These are phyloP conservation scores for Papilio elwesi DNA, from an alignment of 2,888 invertebrate genomes.

Conservation along the genomic window DNA sequence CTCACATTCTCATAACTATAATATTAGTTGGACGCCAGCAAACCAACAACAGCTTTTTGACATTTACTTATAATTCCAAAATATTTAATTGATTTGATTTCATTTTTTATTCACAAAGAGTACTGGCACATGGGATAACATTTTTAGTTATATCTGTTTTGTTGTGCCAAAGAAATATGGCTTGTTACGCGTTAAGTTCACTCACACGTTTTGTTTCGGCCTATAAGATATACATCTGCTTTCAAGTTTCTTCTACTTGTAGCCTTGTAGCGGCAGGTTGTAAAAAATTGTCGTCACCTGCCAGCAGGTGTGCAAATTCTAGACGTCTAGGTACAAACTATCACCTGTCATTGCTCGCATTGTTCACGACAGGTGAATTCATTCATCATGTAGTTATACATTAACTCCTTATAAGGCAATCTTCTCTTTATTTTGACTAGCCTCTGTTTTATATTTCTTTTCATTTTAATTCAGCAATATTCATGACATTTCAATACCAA, in stretches of 20 bases:
- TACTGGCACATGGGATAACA: too few relatives aligned
- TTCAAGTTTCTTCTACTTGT: conserved; percentile 5
- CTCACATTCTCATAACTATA: too few relatives aligned
- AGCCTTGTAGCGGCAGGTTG: background rate
- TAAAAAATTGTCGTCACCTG: conserved; percentile 5
- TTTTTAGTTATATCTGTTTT: too few relatives aligned
- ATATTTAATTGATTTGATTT: too few relatives aligned
- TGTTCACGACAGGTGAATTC: conserved; percentile 3
- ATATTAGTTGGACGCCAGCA: too few relatives aligned
- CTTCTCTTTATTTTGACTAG: background rate
- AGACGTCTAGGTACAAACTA: conserved; percentile 16
- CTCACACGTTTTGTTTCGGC: too few relatives aligned
- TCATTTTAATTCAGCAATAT: background rate
- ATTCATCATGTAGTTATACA: background rate
- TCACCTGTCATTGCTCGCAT: conserved; percentile 19
- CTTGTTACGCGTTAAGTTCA: too few relatives aligned
- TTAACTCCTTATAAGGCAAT: background rate
- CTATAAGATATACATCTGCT: background rate
- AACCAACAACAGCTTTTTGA: too few relatives aligned
- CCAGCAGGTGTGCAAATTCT: conserved; percentile 8
- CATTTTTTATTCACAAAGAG: too few relatives aligned
- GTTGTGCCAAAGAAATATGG: too few relatives aligned
- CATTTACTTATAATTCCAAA: too few relatives aligned
- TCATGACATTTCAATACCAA: background rate
- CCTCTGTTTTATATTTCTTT: background rate